These are phyloP conservation scores for Ovibos moschatus DNA, from an alignment of 2,113 vertebrate species.

Conservation along the genomic window DNA sequence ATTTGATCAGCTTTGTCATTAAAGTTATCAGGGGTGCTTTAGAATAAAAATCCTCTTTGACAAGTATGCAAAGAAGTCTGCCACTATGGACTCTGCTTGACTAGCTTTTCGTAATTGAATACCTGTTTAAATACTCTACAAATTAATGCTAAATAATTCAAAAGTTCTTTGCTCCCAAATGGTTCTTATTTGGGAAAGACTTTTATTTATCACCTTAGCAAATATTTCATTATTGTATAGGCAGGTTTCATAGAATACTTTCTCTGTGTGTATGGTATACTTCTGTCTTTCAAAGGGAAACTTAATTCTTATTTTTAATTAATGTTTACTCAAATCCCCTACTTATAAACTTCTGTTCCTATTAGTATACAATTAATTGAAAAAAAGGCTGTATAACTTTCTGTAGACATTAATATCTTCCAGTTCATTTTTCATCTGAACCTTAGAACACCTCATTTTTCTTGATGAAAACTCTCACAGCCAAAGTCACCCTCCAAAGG, in stretches of 20 bases:
- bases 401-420: background rate
- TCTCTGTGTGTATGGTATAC: background rate
- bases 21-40: constrained; percentile 35
- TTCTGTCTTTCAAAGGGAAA: constrained; percentile 23
- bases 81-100: constrained; percentile 36
- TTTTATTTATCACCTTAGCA: background rate
- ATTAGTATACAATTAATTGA: background rate
- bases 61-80: constrained; percentile 45
- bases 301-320: constrained; percentile 38
- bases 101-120: constrained; percentile 39
- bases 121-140: constrained; percentile 31
- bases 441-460: constrained; percentile 2
- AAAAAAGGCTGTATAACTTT: background rate
- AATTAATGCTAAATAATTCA: constrained; percentile 50
- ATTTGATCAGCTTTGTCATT: constrained; percentile 50
- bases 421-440: constrained; percentile 30
- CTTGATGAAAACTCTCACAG: background rate
- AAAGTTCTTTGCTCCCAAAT: constrained; percentile 16
- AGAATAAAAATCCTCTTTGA: constrained; percentile 29
- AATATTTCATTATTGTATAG: constrained; percentile 6
- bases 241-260: background rate
- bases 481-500: background rate
- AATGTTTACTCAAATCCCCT: background rate
- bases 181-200: background rate
- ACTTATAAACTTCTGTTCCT: background rate